Evolutionary conservation across 1,140 invertebrate species (phyloP), one percentile per base, ranked within the genome.

Genomic region (Drosophila busckii): DNA sequence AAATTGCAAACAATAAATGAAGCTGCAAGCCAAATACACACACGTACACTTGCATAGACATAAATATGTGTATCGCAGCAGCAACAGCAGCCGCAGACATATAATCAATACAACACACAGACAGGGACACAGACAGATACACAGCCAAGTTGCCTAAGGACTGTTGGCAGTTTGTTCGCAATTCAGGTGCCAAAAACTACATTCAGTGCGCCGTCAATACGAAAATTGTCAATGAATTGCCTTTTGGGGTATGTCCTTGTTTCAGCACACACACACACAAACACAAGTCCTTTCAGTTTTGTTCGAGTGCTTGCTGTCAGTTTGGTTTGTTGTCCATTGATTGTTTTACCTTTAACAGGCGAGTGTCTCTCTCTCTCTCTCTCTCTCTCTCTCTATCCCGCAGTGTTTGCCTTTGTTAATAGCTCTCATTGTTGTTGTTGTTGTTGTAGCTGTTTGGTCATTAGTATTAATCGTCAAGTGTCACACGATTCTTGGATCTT

Each of bases 1-100:
- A 80, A 80, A 80, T 80, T 80, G 73, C 73, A 80, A 80, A 82
- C 73, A 82, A 80, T 73, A 68, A 80, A 80, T 54, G 37, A 26
- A 45, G 46, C 29, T 50, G 42, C 63, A 31, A 58, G 32, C 29
- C 45, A 16, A 10, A 40, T 37, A 34, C 25, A 69, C 53, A 70
- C 66, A 55, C 56, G 48, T 55, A 38, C 15, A 49, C 46, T 26
- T 22, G 3, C 40, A 25, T 23, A 49, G 9, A 16, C 15, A 31
- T 15, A 12, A n/a, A 25, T 12, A 38, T 17, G n/a, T 19, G 28
- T 34, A 15, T 34, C 3, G 5, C 12, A 38, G 19, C 19, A 22
- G 8, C 10, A n/a, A n/a, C n/a, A n/a, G n/a, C n/a, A n/a, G n/a
- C n/a, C 17, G 15, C 15, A 15, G 9, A 12, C 22, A 8, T 4